Evolutionary conservation across 2,888 invertebrate genomes (phyloP).

Genomic region (Oegoconia quadripuncta): DNA sequence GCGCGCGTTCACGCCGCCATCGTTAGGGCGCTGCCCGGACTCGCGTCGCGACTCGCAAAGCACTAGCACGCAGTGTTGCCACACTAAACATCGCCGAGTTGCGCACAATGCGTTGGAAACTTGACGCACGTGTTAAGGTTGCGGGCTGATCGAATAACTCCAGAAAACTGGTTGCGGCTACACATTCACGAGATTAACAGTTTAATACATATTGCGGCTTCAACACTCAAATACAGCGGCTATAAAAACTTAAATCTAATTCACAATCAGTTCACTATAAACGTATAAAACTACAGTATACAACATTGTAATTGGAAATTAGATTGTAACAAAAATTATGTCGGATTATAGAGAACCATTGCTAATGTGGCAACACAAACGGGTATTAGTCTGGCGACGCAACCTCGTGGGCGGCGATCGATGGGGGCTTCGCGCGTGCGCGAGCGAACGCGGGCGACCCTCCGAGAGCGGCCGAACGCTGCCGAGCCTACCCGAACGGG

Average conservation of each 20-base stretch:
- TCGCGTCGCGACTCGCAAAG: conserved; percentile 68
- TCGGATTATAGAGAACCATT: background rate
- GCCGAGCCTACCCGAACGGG: conserved; percentile 32
- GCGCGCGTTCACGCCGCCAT: conserved; percentile 78
- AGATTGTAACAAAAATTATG: too few relatives aligned
- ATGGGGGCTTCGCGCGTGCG: conserved; percentile 43
- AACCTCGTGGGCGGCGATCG: conserved; percentile 62
- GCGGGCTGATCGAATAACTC: background rate
- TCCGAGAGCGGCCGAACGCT: conserved; percentile 36
- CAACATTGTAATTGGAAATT: too few relatives aligned
- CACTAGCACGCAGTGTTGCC: conserved; percentile 35
- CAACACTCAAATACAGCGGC: too few relatives aligned
- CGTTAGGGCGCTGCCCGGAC: conserved; percentile 68
- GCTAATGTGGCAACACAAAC: conserved; percentile 10
- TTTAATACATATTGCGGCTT: background rate
- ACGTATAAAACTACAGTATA: too few relatives aligned
- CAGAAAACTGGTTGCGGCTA: background rate
- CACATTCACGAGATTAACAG: background rate
- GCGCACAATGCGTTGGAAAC: background rate
- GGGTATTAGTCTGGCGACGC: conserved; percentile 32
- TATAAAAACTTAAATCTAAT: too few relatives aligned
- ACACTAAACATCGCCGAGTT: conserved; percentile 36
- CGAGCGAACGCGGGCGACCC: conserved; percentile 47
- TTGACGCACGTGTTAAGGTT: background rate
- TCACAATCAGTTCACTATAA: too few relatives aligned